phyloP scores from a whole-genome alignment of 1,140 invertebrate genomes.

The Zaprionus ornatus region DNA sequence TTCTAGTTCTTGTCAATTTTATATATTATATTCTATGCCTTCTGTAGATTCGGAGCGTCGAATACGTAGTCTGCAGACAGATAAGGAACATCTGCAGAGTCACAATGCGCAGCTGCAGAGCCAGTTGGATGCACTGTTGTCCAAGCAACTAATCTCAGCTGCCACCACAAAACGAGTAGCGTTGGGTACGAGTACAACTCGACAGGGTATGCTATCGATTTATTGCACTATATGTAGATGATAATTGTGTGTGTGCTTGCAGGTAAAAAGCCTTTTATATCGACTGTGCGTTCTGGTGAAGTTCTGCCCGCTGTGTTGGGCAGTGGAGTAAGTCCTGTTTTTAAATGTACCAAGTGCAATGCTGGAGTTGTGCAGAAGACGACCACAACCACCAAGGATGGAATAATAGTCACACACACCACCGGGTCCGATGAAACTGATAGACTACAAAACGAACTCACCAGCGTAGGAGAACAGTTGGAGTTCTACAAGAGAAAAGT shows the following conservation, averaged over 20 bases:
- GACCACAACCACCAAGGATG: constrained; percentile 49
- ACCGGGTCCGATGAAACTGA: constrained; percentile 59
- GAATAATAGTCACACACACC: constrained; percentile 47
- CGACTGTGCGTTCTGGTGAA: constrained; percentile 69
- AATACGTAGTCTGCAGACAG: constrained; percentile 68
- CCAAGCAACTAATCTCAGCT: constrained; percentile 57
- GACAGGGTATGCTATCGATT: constrained; percentile 32
- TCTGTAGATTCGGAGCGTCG: constrained; percentile 54
- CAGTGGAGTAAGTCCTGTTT: not conserved
- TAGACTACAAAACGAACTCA: constrained; percentile 65
- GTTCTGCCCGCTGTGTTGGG: constrained; percentile 51
- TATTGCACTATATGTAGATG: not conserved
- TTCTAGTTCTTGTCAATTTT: not conserved
- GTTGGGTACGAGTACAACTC: not conserved
- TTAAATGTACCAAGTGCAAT: constrained; percentile 79
- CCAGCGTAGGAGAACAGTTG: constrained; percentile 56
- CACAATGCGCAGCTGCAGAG: constrained; percentile 70
- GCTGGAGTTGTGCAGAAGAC: constrained; percentile 60
- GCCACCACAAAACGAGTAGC: constrained; percentile 35
- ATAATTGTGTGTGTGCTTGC: not conserved
- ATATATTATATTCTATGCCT: not conserved
- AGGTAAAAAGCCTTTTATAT: constrained; percentile 81
- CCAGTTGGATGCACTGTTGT: constrained; percentile 56
- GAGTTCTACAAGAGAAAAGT: constrained; percentile 73
- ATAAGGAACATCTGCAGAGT: constrained; percentile 71